Evolutionary conservation across 2,888 invertebrate genomes (phyloP), one percentile per base, ranked within the genome.

Genomic region (Cybosia mesomella): DNA sequence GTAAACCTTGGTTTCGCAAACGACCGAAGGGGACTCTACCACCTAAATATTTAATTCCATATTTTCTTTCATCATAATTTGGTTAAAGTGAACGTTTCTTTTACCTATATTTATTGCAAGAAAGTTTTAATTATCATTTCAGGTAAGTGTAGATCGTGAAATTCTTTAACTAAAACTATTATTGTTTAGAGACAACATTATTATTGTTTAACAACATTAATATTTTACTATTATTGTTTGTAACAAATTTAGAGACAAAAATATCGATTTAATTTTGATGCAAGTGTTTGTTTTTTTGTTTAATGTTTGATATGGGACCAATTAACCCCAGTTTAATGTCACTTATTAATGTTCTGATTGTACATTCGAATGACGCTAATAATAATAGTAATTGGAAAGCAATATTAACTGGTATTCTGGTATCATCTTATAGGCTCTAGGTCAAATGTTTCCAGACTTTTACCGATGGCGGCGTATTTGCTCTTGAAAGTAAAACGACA

Each of bases 401-500:
- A n/a, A 49, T n/a, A 49, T 49, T 49, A 49, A n/a, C 49, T 49
- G 18, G 1, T 49, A 34, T 9, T 7, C 10, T 9, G 18, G 15
- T 43, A 13, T 13, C 18, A 0, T 43, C 18, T 18, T 43, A 43
- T 18, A 18, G 18, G 18, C 22, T 36, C 66, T 36, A 49, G 65
- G 64, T 61, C 62, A 66, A 70, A 67, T 65, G 68, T 72, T 65
- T 66, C 39, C 54, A 13, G 55, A 34, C 43, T 43, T 24, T 24
- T 11, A 54, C 65, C 57, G 28, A 49, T 53, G 63, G 70, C 68
- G 7, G 21, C 24, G 22, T 65, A 70, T 65, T 70, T 67, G 64
- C 59, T 60, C 68, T 66, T 58, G 65, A 67, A 66, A 77, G 43
- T 65, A 70, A 79, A 77, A 79, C 68, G 69, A 67, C 64, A 67